Evolutionary conservation across 2,888 invertebrate genomes (phyloP).

Genomic region (Drosophila multiciliata): DNA sequence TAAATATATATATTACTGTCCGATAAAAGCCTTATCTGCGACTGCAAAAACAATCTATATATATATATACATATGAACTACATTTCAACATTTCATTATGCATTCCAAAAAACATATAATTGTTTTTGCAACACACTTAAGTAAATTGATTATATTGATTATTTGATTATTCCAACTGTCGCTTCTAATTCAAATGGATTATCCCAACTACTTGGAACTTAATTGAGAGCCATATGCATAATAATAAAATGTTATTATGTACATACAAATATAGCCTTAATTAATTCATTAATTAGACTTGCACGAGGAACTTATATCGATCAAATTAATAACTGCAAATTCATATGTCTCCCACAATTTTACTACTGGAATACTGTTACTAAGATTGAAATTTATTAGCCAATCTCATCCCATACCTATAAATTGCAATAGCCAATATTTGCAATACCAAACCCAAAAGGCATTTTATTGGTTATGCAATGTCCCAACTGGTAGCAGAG

Average conservation of each 20-base stretch:
- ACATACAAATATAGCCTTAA: not conserved
- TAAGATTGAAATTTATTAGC: not conserved
- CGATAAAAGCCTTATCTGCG: slow-evolving; percentile 3
- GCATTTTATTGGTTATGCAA: not conserved
- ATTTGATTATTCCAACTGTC: not conserved
- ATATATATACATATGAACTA: not conserved
- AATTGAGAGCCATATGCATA: not conserved
- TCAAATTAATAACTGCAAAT: no score
- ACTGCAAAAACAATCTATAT: not conserved
- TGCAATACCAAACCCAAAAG: not conserved
- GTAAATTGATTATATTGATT: not conserved
- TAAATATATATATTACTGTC: not conserved
- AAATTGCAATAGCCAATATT: not conserved
- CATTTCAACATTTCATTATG: not conserved
- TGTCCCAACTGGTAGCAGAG: not conserved
- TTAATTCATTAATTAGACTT: not conserved
- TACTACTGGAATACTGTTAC: not conserved
- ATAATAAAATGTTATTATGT: not conserved
- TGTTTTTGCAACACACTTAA: not conserved
- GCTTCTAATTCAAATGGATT: no score
- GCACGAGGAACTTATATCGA: not conserved
- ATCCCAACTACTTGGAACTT: no score
- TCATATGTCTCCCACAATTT: not conserved
- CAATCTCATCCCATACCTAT: no score
- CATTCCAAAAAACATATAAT: not conserved